A percentile compares a stretch with the other conserved stretches of the same genome.
These are phyloP conservation scores for Sebastiscus albofasciatus DNA, from an alignment of 2,797 vertebrate genomes.

Conservation along the genomic window DNA sequence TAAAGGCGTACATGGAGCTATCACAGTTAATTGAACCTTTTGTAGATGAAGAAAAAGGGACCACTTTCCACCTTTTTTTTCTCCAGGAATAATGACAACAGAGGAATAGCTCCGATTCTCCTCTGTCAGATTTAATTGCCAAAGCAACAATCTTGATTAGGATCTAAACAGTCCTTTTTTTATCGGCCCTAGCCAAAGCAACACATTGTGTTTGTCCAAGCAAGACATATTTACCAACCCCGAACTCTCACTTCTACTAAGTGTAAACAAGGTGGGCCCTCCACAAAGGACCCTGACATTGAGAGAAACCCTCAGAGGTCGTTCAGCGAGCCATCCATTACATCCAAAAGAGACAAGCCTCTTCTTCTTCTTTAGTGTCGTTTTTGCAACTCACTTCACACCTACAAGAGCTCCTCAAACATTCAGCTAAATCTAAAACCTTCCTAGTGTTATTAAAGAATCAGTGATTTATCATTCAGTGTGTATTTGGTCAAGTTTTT, in stretches of 20 bases:
- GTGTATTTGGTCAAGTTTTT: neutral
- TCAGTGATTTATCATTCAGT: neutral
- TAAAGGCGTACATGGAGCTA: constrained; percentile 29
- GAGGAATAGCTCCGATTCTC: constrained; percentile 53
- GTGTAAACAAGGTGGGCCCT: constrained; percentile 52
- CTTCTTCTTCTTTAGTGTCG: constrained; percentile 5
- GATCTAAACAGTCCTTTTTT: constrained; percentile 56
- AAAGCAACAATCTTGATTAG: constrained; percentile 72
- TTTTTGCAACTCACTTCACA: neutral
- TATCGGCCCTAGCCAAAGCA: constrained; percentile 49
- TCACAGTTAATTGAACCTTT: constrained; percentile 58
- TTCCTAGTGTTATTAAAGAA: neutral
- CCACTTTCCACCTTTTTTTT: constrained; percentile 18
- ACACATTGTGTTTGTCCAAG: constrained; percentile 62
- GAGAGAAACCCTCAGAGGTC: constrained; percentile 44
- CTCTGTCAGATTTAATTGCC: constrained; percentile 74
- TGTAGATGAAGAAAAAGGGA: constrained; percentile 42
- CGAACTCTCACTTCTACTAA: constrained; percentile 21
- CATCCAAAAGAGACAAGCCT: constrained; percentile 5
- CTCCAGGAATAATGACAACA: constrained; percentile 48
- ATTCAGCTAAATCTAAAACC: neutral
- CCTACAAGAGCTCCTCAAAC: neutral
- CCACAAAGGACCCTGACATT: constrained; percentile 53
- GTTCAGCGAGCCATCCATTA: constrained; percentile 36
- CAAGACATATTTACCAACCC: constrained; percentile 59